Evolutionary conservation across 2,113 vertebrate genomes (phyloP).

Genomic region (Phyllostomus discolor): DNA sequence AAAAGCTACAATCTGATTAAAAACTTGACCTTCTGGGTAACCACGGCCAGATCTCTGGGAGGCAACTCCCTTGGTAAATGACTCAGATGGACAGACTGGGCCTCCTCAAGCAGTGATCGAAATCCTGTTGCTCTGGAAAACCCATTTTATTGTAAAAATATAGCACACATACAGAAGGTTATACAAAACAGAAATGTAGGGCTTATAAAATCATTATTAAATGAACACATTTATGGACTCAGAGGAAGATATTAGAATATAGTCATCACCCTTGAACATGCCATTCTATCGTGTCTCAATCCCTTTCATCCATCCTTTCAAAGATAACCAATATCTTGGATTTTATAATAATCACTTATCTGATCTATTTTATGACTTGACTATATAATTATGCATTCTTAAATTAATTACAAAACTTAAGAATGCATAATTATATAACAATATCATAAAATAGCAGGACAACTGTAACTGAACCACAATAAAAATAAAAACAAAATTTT

Average conservation of each 20-base stretch:
- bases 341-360: not conserved
- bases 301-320: not conserved
- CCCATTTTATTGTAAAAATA: not conserved
- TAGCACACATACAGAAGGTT: not conserved
- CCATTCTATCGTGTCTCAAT: not conserved
- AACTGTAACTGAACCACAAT: no score
- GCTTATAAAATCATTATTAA: not conserved
- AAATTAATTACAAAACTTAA: not conserved
- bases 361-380: not conserved
- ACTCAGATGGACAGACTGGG: not conserved
- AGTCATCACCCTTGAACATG: not conserved
- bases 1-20: slow-evolving; percentile 55
- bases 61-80: not conserved
- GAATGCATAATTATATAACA: no score
- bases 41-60: slow-evolving; percentile 20
- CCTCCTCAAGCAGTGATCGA: not conserved
- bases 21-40: slow-evolving; percentile 59
- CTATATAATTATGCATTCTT: not conserved
- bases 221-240: not conserved
- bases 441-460: no score
- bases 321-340: not conserved
- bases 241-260: not conserved
- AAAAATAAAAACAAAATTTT: slow-evolving; percentile 46
- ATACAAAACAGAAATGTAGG: not conserved
- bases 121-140: not conserved